Evolutionary conservation across 2,888 invertebrate genomes (phyloP).

Genomic region (Lasioglossum lativentre): DNA sequence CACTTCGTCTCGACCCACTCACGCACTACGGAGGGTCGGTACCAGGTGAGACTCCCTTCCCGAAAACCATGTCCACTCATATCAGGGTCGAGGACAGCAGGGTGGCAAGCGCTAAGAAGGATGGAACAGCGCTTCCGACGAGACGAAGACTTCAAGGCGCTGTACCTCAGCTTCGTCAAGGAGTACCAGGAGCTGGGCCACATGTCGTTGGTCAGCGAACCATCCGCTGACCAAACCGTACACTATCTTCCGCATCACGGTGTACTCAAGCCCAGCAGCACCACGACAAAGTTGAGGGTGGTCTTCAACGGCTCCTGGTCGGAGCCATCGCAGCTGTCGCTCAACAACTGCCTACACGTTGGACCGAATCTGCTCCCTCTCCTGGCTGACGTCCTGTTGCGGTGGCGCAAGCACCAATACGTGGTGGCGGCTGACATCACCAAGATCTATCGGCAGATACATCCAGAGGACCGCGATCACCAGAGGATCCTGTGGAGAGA

Average conservation of each 20-base stretch:
- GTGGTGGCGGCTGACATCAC: no score
- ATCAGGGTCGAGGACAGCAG: no score
- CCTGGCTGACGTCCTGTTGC: neutral
- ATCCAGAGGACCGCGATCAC: neutral
- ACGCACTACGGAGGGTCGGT: no score
- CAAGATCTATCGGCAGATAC: neutral
- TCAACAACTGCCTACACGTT: neutral
- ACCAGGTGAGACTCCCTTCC: no score
- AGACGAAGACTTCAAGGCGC: neutral
- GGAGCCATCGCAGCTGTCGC: fast-evolving
- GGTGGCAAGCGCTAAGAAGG: no score
- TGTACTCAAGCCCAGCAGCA: neutral
- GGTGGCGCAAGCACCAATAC: neutral
- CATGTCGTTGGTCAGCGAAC: neutral
- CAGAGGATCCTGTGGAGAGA: no score
- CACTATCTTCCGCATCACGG: neutral
- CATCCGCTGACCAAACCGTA: fast-evolving
- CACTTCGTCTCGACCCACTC: no score
- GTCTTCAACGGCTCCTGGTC: neutral
- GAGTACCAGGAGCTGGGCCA: neutral
- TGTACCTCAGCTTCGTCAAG: neutral
- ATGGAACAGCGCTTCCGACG: no score
- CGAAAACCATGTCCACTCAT: no score
- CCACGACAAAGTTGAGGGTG: neutral
- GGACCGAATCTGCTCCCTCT: neutral